Evolutionary conservation across 2,888 invertebrate genomes (phyloP).

Genomic region (Tenthredo mesomela): DNA sequence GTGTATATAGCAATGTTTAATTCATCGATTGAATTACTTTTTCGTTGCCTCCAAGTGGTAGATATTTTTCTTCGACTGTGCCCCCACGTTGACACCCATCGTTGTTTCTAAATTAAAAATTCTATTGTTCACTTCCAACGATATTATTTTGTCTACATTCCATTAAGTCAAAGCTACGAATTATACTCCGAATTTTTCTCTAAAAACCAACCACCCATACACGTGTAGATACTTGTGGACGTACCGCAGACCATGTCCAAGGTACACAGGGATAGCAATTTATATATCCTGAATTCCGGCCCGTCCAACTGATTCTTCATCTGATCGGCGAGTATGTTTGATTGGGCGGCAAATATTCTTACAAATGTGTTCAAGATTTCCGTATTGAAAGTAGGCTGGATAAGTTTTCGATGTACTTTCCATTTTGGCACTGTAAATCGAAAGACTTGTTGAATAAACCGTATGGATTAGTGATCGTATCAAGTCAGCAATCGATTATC

Average conservation of each 20-base stretch:
- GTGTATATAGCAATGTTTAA: neutral
- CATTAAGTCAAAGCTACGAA: neutral
- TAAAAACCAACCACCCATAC: neutral
- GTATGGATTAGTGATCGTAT: neutral
- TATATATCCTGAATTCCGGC: constrained; percentile 79
- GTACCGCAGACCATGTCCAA: constrained; percentile 84
- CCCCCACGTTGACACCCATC: too few relatives aligned
- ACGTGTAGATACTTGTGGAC: constrained; percentile 50
- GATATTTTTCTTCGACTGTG: too few relatives aligned
- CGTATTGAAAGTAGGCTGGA: constrained; percentile 84
- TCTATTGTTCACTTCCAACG: too few relatives aligned
- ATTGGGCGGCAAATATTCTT: constrained; percentile 82
- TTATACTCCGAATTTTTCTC: neutral
- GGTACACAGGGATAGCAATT: constrained; percentile 80
- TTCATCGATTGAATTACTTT: neutral
- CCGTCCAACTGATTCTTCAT: constrained; percentile 75
- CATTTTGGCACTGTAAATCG: constrained; percentile 79
- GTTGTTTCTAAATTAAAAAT: too few relatives aligned
- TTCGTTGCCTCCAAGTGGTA: constrained; percentile 75
- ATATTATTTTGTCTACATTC: too few relatives aligned
- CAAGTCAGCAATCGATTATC: neutral
- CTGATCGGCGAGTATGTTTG: too few relatives aligned
- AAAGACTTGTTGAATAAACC: neutral
- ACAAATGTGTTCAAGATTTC: constrained; percentile 82
- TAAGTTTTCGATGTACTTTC: constrained; percentile 81